phyloP scores from a whole-genome alignment of 2,797 vertebrate species.

The Tenualosa thibaudeaui region DNA sequence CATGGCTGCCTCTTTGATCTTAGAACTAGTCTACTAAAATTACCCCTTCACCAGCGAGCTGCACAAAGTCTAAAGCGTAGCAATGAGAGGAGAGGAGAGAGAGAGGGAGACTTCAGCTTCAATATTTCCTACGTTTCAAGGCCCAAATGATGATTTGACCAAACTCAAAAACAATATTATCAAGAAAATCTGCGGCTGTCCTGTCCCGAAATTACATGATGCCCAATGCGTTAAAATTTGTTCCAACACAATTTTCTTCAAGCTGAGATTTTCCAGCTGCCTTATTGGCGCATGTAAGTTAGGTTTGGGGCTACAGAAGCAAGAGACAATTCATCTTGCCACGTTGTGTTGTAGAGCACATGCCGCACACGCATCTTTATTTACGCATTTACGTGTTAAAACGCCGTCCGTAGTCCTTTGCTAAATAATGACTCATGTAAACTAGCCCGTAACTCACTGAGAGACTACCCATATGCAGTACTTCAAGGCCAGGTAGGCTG shows the following conservation, averaged over 20 bases:
- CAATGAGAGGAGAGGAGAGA: not conserved
- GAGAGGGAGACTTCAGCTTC: not conserved
- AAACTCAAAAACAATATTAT: not conserved
- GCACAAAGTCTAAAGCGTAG: not conserved
- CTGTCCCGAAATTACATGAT: not conserved
- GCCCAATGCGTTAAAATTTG: no score
- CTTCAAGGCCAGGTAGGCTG: not conserved
- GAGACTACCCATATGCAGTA: not conserved
- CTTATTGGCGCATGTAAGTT: not conserved
- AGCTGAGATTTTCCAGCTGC: not conserved
- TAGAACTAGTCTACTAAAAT: conserved; percentile 16
- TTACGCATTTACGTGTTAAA: not conserved
- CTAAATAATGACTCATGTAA: not conserved
- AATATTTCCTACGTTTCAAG: not conserved
- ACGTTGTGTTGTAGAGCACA: not conserved
- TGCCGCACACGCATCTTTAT: not conserved
- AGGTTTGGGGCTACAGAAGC: not conserved
- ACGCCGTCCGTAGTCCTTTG: not conserved
- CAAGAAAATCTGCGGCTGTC: not conserved
- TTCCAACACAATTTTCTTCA: not conserved
- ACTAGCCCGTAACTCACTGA: not conserved
- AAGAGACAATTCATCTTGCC: not conserved
- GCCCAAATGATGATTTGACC: not conserved
- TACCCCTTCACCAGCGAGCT: not conserved
- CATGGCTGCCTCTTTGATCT: conserved; percentile 46